Evolutionary conservation across 2,888 invertebrate genomes (phyloP).

Genomic region (Asteroscopus sphinx): DNA sequence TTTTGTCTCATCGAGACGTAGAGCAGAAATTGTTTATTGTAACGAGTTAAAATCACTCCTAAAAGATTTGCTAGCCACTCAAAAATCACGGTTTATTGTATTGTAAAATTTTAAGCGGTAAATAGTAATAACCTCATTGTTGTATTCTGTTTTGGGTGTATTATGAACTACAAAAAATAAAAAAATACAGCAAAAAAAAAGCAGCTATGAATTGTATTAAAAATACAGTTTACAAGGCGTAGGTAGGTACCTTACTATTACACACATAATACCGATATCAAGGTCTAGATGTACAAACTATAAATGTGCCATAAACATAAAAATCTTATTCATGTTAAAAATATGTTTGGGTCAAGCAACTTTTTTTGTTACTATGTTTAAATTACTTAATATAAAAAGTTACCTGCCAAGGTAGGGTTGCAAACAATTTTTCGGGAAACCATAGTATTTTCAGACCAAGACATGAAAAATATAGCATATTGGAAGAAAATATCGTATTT

Average conservation of each 20-base stretch:
- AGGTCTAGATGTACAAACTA: not conserved
- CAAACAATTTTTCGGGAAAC: no score
- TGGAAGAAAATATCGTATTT: no score
- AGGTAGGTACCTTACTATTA: no score
- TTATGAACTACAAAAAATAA: not conserved
- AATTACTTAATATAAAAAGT: no score
- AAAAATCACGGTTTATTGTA: conserved; percentile 5
- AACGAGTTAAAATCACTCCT: not conserved
- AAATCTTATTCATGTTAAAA: conserved; percentile 6
- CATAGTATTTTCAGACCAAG: no score
- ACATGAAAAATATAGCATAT: no score
- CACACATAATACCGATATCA: not conserved
- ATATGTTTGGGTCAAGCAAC: no score
- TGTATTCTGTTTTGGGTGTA: conserved; percentile 5
- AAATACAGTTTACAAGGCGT: no score
- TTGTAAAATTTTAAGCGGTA: conserved; percentile 2
- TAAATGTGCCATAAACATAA: conserved; percentile 38
- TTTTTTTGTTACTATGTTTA: no score
- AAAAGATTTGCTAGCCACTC: not conserved
- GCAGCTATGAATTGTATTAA: no score
- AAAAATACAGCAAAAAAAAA: not conserved
- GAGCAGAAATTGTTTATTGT: not conserved
- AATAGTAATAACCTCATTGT: not conserved
- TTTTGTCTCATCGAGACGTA: no score
- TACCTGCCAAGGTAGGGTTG: no score